Evolutionary conservation across 2,113 vertebrate genomes (phyloP).

Genomic region (Electrona antarctica): DNA sequence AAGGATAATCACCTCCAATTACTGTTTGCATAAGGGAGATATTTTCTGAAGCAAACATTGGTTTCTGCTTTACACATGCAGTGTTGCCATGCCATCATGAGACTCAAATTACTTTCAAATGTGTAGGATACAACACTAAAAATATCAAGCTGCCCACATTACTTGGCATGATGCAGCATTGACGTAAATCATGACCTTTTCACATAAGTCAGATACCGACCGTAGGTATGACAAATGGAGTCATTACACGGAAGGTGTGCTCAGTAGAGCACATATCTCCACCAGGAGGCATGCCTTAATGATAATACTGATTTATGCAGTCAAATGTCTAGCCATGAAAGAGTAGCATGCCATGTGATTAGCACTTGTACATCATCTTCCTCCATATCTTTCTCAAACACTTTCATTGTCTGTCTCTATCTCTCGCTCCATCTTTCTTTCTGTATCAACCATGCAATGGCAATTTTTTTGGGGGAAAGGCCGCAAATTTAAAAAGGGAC

Average conservation of each 20-base stretch:
- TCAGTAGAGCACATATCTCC: too few species aligned
- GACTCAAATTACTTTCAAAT: slow-evolving; percentile 17
- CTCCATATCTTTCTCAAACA: too few species aligned
- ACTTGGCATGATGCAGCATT: neutral
- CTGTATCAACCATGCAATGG: too few species aligned
- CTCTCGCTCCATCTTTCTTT: too few species aligned
- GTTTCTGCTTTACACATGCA: neutral
- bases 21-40: neutral
- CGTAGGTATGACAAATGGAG: neutral
- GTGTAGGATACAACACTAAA: neutral
- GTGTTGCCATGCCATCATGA: neutral
- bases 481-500: too few species aligned
- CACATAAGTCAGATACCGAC: neutral
- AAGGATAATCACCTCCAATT: neutral
- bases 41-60: neutral
- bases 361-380: too few species aligned
- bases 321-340: too few species aligned
- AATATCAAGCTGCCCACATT: neutral
- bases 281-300: too few species aligned
- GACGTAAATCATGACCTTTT: neutral
- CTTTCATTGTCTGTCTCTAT: too few species aligned
- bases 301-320: too few species aligned
- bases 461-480: too few species aligned
- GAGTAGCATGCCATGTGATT: too few species aligned
- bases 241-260: neutral